Evolutionary conservation across 2,113 vertebrate species (phyloP).

Genomic region (Mesocricetus auratus): DNA sequence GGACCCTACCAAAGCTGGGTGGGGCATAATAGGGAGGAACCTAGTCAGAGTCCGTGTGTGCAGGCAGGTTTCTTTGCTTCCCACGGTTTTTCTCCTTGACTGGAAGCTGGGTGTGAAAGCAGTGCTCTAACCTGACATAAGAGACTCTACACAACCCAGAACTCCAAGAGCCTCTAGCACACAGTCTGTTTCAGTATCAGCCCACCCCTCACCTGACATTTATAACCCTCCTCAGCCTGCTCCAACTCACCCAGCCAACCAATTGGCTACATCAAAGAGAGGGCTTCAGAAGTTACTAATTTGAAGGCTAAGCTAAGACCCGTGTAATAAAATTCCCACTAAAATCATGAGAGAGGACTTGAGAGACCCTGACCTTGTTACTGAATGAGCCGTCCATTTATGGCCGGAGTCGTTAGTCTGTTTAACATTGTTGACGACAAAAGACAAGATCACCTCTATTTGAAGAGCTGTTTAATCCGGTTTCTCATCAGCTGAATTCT

Average conservation of each 20-base stretch:
- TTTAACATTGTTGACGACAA: neutral
- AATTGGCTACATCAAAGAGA: neutral
- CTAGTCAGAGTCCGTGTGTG: neutral
- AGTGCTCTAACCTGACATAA: rapidly evolving
- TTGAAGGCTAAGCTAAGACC: neutral
- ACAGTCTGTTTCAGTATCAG: neutral
- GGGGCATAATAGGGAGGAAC: neutral
- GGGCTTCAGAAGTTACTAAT: neutral
- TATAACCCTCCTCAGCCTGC: neutral
- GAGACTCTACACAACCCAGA: neutral
- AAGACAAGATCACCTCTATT: neutral
- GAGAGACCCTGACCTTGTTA: neutral
- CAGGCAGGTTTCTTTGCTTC: neutral
- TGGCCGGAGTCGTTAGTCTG: neutral
- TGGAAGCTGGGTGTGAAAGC: neutral
- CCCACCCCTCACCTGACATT: neutral
- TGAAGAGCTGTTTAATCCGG: slow-evolving; percentile 11
- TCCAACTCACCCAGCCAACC: neutral
- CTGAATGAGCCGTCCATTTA: neutral
- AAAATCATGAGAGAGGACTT: neutral
- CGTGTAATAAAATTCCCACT: slow-evolving; percentile 24
- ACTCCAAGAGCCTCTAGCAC: too few relatives aligned
- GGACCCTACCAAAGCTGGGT: slow-evolving; percentile 24
- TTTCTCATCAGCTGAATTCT: slow-evolving; percentile 34
- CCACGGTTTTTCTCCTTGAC: neutral